Conservation (phyloP, 2,113 vertebrate genomes). For the Hemiprocne comata region DNA sequence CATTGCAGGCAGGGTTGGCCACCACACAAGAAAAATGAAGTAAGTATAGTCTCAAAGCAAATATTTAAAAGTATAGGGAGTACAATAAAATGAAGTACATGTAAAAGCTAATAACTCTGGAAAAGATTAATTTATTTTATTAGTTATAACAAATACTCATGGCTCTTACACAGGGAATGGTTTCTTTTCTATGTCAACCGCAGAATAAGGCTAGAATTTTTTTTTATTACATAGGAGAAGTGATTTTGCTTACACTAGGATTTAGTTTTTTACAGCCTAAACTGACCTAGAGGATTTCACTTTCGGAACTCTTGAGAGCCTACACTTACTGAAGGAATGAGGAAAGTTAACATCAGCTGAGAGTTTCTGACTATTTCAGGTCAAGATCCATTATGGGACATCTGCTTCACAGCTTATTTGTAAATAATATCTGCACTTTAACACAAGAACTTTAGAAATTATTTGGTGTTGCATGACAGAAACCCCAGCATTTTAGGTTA, state of each 20-base stretch:
- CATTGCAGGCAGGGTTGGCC: conserved; percentile 70
- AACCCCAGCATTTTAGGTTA: neutral
- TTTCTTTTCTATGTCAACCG: no score
- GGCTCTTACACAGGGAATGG: neutral
- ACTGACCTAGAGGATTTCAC: neutral
- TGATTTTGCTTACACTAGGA: neutral
- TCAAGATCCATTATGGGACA: neutral
- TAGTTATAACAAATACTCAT: neutral
- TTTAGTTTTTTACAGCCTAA: neutral
- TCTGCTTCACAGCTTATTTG: neutral
- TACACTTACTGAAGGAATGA: neutral
- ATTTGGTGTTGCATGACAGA: neutral
- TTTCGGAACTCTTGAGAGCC: neutral
- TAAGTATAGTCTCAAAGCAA: conserved; percentile 59
- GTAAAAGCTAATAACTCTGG: neutral
- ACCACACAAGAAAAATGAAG: conserved; percentile 68
- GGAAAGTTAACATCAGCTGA: neutral
- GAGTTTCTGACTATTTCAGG: neutral
- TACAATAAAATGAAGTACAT: neutral
- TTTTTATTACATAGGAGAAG: neutral
- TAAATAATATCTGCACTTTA: neutral
- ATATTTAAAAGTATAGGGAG: neutral
- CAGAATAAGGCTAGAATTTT: neutral
- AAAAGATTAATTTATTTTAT: neutral
- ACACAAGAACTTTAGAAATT: neutral